Percentiles rank a stretch among this genome's conserved stretches.
phyloP scores from a whole-genome alignment of 2,797 vertebrate species.

The Darevskia mixta region DNA sequence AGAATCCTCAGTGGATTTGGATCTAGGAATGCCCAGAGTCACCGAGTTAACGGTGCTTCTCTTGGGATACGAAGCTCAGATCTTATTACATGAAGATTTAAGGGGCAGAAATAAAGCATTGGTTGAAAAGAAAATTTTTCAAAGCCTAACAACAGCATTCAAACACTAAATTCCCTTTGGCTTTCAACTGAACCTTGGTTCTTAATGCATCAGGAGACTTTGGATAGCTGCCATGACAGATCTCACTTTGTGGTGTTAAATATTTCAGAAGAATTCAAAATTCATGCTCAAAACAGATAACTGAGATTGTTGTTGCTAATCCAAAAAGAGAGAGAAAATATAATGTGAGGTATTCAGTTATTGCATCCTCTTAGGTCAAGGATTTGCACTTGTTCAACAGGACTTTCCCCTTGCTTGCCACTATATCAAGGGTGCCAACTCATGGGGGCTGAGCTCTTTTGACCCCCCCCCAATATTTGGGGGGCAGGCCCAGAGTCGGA shows the following conservation, averaged over 20 bases:
- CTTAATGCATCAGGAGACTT: neutral
- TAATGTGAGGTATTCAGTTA: neutral
- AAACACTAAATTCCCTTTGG: neutral
- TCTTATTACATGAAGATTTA: neutral
- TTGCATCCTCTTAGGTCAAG: no score
- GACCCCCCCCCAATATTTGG: no score
- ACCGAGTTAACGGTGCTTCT: neutral
- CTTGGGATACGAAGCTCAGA: neutral
- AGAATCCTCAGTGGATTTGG: neutral
- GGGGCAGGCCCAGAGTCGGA: no score
- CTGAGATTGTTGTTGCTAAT: neutral
- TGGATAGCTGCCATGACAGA: neutral
- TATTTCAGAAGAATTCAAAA: neutral
- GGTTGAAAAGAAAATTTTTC: neutral
- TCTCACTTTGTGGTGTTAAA: neutral
- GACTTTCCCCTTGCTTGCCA: no score
- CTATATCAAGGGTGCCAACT: no score
- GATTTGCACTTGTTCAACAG: no score
- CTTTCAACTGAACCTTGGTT: neutral
- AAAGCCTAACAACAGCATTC: neutral
- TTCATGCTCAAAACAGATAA: slow-evolving; percentile 5
- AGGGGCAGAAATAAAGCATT: neutral
- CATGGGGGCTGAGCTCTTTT: no score
- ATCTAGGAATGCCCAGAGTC: neutral
- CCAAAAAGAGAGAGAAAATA: neutral